Evolutionary conservation across 53 echinoderm and acorn worm species (phyloP), one percentile per base, ranked within the genome.

Genomic region (Stichopus horrens): DNA sequence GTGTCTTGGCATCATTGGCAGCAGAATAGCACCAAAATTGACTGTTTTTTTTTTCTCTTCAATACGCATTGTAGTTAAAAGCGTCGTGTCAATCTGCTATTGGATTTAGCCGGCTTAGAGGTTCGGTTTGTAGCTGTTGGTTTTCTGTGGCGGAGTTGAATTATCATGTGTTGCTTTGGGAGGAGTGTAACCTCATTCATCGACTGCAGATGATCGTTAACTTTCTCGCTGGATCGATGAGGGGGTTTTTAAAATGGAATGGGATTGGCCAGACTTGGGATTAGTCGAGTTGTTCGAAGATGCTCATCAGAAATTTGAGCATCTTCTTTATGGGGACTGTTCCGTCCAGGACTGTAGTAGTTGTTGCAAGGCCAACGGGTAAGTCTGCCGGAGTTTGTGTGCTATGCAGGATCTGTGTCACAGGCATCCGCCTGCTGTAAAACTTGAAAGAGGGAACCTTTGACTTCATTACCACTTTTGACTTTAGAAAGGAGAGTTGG

Each of bases 261-360:
- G 85, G 85, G 85, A 85, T 66, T 85, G 85, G 85, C 85, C 85
- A 67, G 85, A 85, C 19, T 18, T 85, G 52, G 85, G 85, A 51
- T 81, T 81, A 81, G 81, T 81, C 9, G 63, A 67, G 63, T 67
- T 85, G 60, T 63, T 85, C 7, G 85, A 52, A 23, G 85, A 65
- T 9, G 85, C 85, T 23, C 85, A 85, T 18, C 85, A 85, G 65
- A 85, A 85, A 65, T 85, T 85, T 85, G 85, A 67, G 65, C 85
- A 85, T 67, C 85, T 85, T 7, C 66, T 85, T 57, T 85, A 85
- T 52, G 85, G 85, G 65, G 85, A 85, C 65, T 85, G 85, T 52
- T 51, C 85, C 5, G 67, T 67, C 14, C 63, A 22, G 52, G 67
- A 65, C 65, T 85, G 85, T 67, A 18, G 14, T 52, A 85, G 23